These are phyloP conservation scores for Kryptolebias ocellatus DNA, from an alignment of 2,797 vertebrate genomes.

Conservation along the genomic window DNA sequence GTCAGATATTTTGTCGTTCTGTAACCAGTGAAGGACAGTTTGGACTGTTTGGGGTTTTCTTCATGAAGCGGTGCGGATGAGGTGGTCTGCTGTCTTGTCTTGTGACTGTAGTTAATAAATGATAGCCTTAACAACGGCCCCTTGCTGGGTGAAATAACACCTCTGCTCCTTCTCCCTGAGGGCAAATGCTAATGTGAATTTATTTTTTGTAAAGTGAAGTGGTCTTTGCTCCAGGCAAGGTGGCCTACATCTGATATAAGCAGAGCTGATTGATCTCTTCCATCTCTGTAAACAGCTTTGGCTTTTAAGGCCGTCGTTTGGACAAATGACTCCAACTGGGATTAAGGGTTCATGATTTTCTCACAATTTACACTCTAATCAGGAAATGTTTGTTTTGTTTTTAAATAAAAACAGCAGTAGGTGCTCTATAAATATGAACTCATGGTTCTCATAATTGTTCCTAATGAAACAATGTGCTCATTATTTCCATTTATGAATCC, in stretches of 20 bases:
- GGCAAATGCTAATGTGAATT: constrained; percentile 4
- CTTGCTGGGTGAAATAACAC: constrained; percentile 18
- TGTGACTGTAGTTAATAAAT: constrained; percentile 13
- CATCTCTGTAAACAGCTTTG: constrained; percentile 10
- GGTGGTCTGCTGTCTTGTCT: background rate
- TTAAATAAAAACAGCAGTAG: too few species aligned
- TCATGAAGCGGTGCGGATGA: background rate
- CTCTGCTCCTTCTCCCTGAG: constrained; percentile 12
- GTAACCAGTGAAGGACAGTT: too few species aligned
- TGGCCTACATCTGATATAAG: constrained; percentile 3
- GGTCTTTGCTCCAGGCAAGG: constrained; percentile 15
- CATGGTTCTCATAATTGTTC: too few species aligned
- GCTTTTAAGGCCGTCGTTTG: background rate
- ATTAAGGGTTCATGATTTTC: background rate
- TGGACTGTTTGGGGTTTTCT: background rate
- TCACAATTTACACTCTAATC: background rate
- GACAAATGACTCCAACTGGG: background rate
- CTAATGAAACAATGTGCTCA: too few species aligned
- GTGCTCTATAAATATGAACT: too few species aligned
- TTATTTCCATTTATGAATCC: too few species aligned
- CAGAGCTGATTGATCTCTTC: constrained; percentile 22
- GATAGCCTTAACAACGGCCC: background rate
- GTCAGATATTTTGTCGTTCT: too few species aligned
- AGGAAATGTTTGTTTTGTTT: background rate
- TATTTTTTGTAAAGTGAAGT: constrained; percentile 32